Base-by-base conservation (phyloP, 2,113 vertebrate species). In the Phylloscopus trochiloides region DNA sequence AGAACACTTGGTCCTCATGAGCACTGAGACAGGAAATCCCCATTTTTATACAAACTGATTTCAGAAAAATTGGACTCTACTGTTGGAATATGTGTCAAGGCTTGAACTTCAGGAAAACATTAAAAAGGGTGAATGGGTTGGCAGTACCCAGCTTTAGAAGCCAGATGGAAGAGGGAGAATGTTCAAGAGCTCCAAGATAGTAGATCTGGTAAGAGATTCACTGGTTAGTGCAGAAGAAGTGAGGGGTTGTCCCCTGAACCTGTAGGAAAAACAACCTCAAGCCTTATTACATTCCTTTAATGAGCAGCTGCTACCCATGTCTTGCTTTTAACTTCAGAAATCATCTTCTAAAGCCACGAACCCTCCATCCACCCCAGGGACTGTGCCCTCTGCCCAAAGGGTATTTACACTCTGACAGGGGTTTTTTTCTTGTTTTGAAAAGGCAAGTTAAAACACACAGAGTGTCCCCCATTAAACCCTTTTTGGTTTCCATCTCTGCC, bases 371-470 rank as follows among this genome's bases (percentile, higher is more conserved):
- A 45, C 7, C 55, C 61, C 4, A 8, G 43, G 40, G 31, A 62
- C 26, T 40, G 48, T 28, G 58, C 15, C 31, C 61, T 61, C 54
- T 29, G 58, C 54, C 34, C 75, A 32, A 55, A 57, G 10, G 19
- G 0, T 8, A 51, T 17, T 75, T 36, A 54, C 16, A 22, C 21
- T 9, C 5, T 0, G 4, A 43, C 62, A 29, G 0, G 14, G 36
- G 32, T n/a, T 34, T 80, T 80, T 43, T 66, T 58, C 61, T 28
- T 50, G 26, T 13, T 40, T 55, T 19, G 31, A 52, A 54, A 52
- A 36, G 7, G 1, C 52, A 81, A 58, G 9, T 42, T 19, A 58
- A 15, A 93, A 55, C 55, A 78, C 10, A n/a, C 12, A 7, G 3
- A 8, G 12, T 32, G 63, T 48, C 34, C 29, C 51, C 59, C 71